A percentile compares a stretch with the other conserved stretches of the same genome.
Evolutionary conservation across 2,797 vertebrate genomes (phyloP).

Genomic region (Linurgus olivaceus): DNA sequence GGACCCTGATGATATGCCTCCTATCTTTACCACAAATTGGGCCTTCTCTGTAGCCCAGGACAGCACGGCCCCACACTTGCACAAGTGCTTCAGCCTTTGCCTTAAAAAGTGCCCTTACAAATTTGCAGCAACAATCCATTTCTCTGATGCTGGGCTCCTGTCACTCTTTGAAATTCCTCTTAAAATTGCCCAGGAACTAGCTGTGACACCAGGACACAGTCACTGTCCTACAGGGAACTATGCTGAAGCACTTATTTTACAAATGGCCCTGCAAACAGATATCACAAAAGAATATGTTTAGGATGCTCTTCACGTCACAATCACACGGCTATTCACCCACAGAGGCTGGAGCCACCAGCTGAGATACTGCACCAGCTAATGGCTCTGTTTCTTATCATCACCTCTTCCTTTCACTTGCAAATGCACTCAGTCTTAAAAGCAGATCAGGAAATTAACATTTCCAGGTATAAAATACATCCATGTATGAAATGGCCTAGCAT

Average conservation of each 20-base stretch:
- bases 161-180: background rate
- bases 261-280: background rate
- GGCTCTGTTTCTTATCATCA: background rate
- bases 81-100: background rate
- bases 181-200: background rate
- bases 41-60: background rate
- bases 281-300: background rate
- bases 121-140: background rate
- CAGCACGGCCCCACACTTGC: background rate
- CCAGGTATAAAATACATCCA: background rate
- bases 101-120: background rate
- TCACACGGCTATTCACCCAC: background rate
- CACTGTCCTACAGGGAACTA: background rate
- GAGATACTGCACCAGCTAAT: background rate
- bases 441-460: background rate
- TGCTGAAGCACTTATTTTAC: background rate
- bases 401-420: background rate
- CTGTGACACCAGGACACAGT: background rate
- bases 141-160: background rate
- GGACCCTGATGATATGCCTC: background rate
- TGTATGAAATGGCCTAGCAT: background rate
- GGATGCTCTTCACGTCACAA: background rate
- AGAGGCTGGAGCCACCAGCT: background rate
- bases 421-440: background rate
- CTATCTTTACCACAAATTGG: background rate